Evolutionary conservation across 2,113 vertebrate species (phyloP).

Genomic region (Panthera tigris): DNA sequence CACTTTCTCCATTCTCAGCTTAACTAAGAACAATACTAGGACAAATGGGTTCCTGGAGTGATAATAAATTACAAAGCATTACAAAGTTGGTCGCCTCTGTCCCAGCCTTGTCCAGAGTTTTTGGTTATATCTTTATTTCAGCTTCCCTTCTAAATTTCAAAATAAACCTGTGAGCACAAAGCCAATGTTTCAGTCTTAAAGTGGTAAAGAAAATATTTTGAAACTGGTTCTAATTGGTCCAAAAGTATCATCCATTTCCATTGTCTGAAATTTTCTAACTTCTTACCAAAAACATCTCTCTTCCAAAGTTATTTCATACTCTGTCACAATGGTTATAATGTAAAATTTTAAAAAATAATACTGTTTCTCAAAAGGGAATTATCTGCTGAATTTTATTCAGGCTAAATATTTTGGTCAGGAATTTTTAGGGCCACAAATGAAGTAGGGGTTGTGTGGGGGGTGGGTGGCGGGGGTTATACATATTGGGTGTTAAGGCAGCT

Average conservation of each 20-base stretch:
- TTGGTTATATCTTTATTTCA: neutral
- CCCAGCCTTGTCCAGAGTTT: constrained; percentile 20
- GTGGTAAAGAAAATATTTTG: constrained; percentile 39
- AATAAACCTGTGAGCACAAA: neutral
- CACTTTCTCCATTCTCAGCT: constrained; percentile 44
- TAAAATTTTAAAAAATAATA: neutral
- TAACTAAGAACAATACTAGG: constrained; percentile 26
- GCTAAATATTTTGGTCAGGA: constrained; percentile 51
- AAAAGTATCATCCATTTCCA: constrained; percentile 13
- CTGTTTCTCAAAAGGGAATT: constrained; percentile 53
- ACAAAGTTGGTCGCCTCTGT: neutral
- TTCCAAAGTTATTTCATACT: constrained; percentile 28
- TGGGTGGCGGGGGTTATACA: neutral
- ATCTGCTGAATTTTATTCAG: constrained; percentile 54
- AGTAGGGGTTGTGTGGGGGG: neutral
- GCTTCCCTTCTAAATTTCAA: constrained; percentile 14
- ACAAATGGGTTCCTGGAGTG: constrained; percentile 43
- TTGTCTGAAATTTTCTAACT: constrained; percentile 20
- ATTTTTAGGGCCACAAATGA: neutral
- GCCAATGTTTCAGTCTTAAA: neutral
- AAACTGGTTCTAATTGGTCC: constrained; percentile 36
- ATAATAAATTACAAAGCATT: neutral
- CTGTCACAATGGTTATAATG: constrained; percentile 6
- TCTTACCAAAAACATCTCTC: neutral
- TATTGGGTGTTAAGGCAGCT: neutral